Evolutionary conservation across 2,888 invertebrate species (phyloP).

Genomic region (Aphrophora alni): DNA sequence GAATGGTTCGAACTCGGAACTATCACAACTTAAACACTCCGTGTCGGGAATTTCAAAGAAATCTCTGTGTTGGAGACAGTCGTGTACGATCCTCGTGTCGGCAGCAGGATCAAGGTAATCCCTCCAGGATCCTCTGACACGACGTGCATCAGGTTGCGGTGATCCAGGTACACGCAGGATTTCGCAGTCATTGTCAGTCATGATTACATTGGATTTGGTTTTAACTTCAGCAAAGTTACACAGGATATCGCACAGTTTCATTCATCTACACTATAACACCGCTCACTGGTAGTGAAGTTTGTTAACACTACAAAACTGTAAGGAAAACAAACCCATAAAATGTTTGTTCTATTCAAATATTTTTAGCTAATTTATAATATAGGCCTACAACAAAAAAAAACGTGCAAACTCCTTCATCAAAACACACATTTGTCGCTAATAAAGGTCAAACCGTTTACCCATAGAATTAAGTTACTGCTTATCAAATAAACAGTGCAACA

Average conservation of each 20-base stretch:
- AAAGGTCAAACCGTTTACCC: no score
- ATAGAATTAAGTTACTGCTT: no score
- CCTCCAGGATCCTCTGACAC: slow-evolving; percentile 55
- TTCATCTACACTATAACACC: neutral
- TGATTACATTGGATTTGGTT: neutral
- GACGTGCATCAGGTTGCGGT: slow-evolving; percentile 47
- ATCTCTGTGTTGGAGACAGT: neutral
- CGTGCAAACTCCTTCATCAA: no score
- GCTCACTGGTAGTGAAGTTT: neutral
- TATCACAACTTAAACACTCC: slow-evolving; percentile 58
- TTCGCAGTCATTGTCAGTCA: slow-evolving; percentile 35
- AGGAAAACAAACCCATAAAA: no score
- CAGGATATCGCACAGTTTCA: neutral
- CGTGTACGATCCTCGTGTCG: slow-evolving; percentile 25
- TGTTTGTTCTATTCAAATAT: no score
- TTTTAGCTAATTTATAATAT: no score
- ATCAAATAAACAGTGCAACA: no score
- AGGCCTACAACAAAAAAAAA: no score
- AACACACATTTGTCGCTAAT: no score
- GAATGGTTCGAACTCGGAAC: slow-evolving; percentile 65
- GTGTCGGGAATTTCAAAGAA: slow-evolving; percentile 36
- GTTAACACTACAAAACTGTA: neutral
- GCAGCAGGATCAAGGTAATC: slow-evolving; percentile 55
- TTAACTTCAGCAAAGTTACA: neutral
- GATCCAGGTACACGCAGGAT: slow-evolving; percentile 50